A percentile compares a stretch with the other conserved stretches of the same genome.
Evolutionary conservation across 2,113 vertebrate genomes (phyloP).

Genomic region (Turdus rufiventris): DNA sequence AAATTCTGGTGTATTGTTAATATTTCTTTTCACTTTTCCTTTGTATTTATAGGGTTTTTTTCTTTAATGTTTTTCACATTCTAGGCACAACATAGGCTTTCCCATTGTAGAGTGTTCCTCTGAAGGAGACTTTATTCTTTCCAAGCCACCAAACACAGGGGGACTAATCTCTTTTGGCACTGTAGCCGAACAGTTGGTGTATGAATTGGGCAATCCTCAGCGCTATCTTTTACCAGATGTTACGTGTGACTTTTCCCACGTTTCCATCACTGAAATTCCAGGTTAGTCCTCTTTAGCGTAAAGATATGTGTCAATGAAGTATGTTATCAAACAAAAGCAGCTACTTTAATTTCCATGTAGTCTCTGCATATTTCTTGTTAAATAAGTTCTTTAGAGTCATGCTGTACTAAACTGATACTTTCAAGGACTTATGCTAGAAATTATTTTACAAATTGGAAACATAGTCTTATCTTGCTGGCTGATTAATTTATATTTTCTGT

Average conservation of each 20-base stretch:
- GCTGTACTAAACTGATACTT: neutral
- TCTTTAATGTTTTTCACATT: conserved; percentile 14
- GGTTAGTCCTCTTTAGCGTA: conserved; percentile 56
- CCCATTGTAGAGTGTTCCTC: conserved; percentile 79
- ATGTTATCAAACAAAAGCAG: neutral
- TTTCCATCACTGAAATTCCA: conserved; percentile 79
- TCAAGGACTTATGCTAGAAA: neutral
- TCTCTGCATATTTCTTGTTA: neutral
- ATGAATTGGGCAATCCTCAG: conserved; percentile 81
- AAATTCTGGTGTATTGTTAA: neutral
- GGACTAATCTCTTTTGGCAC: conserved; percentile 83
- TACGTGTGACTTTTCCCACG: conserved; percentile 84
- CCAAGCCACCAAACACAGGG: conserved; percentile 78
- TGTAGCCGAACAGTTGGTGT: conserved; percentile 84
- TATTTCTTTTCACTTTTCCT: neutral
- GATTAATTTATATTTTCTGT: neutral
- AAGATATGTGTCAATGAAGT: neutral
- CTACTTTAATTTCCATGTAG: neutral
- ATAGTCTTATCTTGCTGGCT: neutral
- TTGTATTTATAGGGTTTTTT: neutral
- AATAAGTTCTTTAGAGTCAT: neutral
- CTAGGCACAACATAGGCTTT: conserved; percentile 87
- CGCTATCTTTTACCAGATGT: conserved; percentile 85
- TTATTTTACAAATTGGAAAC: neutral
- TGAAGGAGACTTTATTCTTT: conserved; percentile 80